Base-by-base conservation (phyloP, 2,888 invertebrate genomes). In the Zaprionus lineosus region DNA sequence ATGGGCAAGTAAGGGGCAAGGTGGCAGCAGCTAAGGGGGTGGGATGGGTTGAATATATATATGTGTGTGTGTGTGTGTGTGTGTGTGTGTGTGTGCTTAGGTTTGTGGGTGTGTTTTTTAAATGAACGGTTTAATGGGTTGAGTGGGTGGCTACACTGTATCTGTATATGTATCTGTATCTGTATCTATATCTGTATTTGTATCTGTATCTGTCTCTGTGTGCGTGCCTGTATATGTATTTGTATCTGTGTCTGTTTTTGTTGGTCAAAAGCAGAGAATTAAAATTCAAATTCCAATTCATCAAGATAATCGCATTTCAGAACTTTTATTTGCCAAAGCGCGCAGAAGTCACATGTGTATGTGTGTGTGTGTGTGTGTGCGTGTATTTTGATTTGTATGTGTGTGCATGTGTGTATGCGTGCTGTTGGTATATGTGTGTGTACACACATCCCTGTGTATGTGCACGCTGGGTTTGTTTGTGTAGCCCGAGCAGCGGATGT, bases 291-390 rank as follows among this genome's bases (percentile, higher is more conserved):
- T 86, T 83, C 82, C 84, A 86, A 87, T 87, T 87, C 88, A 87
- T 87, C 87, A 87, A 83, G 87, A 87, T 87, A 87, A 87, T 87
- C 87, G 86, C 74, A 87, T 87, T 87, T 86, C 82, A 85, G 77
- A 86, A 87, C 81, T 87, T 78, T 87, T 87, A 84, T 87, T 86
- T 84, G 79, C 83, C 62, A 60, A 58, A 57, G 62, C 69, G 59
- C 65, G 55, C 59, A 58, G 60, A 57, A 77, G 52, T 63, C 62
- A 64, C 52, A 70, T 56, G 37, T 60, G 48, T 52, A 9, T 29
- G 21, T 26, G 16, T 31, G 8, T 9, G 29, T 29, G 40, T 21
- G 53, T 12, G 26, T 36, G 18, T n/a, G 57, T 29, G 31, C n/a
- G n/a, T n/a, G n/a, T n/a, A n/a, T n/a, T n/a, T n/a, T n/a, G n/a